Conservation (phyloP, 2,797 vertebrate species). For the Streptopelia turtur region DNA sequence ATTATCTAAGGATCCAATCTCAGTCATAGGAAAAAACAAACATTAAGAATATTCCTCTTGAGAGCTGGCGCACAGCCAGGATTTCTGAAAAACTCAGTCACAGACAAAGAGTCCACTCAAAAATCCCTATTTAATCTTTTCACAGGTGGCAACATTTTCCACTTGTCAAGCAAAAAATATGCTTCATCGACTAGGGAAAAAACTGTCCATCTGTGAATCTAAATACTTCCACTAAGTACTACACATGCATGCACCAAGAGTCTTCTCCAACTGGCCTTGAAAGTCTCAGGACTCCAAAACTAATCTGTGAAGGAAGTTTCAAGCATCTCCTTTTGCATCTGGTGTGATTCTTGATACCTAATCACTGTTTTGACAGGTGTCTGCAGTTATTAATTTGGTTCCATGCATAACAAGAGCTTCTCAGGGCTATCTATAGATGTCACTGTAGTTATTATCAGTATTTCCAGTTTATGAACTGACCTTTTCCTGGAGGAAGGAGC, state of each 20-base stretch:
- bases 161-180: constrained; percentile 19
- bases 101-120: constrained; percentile 20
- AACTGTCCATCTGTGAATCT: constrained; percentile 7
- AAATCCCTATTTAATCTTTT: constrained; percentile 8
- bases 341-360: background rate
- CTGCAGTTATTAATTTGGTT: constrained; percentile 23
- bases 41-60: constrained; percentile 45
- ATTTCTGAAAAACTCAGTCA: background rate
- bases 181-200: constrained; percentile 1
- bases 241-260: background rate
- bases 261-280: background rate
- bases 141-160: constrained; percentile 28
- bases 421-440: constrained; percentile 1
- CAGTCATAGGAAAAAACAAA: constrained; percentile 50
- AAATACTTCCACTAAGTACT: background rate
- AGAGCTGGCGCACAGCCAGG: constrained; percentile 28
- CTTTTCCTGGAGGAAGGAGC: background rate
- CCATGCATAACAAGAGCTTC: background rate
- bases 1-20: constrained; percentile 35
- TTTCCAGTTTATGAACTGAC: constrained; percentile 19
- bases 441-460: background rate
- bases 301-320: constrained; percentile 21
- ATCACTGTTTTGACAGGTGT: constrained; percentile 36
- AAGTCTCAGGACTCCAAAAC: constrained; percentile 17
- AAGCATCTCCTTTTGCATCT: constrained; percentile 31